A percentile compares a stretch with the other conserved stretches of the same genome.
Evolutionary conservation across 2,113 vertebrate genomes (phyloP).

Genomic region (Dicentrarchus labrax): DNA sequence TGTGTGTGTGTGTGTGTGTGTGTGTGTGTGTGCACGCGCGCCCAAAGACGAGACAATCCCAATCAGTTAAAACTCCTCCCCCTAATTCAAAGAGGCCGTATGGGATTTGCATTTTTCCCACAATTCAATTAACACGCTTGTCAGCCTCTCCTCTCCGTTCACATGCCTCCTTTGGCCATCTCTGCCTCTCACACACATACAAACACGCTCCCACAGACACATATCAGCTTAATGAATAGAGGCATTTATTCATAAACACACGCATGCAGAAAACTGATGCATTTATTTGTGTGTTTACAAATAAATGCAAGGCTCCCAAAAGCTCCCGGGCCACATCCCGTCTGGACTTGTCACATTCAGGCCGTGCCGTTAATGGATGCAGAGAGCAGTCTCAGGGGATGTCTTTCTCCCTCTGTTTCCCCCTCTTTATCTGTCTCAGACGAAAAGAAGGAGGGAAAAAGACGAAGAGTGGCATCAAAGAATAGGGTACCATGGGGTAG

Average conservation of each 20-base stretch:
- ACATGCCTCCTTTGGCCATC: conserved; percentile 64
- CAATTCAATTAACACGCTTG: conserved; percentile 88
- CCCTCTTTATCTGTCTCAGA: conserved; percentile 38
- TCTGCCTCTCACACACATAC: conserved; percentile 36
- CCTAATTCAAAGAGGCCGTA: conserved; percentile 71
- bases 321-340: conserved; percentile 59
- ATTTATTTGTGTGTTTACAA: conserved; percentile 62
- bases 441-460: conserved; percentile 27
- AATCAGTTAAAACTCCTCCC: conserved; percentile 73
- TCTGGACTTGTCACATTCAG: conserved; percentile 61
- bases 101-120: conserved; percentile 85
- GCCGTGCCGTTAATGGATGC: conserved; percentile 56
- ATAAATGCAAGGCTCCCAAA: conserved; percentile 28
- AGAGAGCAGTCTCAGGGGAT: conserved; percentile 46
- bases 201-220: conserved; percentile 29
- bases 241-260: conserved; percentile 59
- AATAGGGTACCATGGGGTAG: neutral
- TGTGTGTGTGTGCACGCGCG: conserved; percentile 36
- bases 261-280: conserved; percentile 40
- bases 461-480: conserved; percentile 45
- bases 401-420: conserved; percentile 19
- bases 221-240: conserved; percentile 35
- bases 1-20: conserved; percentile 39
- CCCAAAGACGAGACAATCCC: conserved; percentile 48
- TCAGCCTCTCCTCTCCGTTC: conserved; percentile 75